phyloP scores from a whole-genome alignment of 2,113 vertebrate genomes.

The Sinocyclocheilus grahami region DNA sequence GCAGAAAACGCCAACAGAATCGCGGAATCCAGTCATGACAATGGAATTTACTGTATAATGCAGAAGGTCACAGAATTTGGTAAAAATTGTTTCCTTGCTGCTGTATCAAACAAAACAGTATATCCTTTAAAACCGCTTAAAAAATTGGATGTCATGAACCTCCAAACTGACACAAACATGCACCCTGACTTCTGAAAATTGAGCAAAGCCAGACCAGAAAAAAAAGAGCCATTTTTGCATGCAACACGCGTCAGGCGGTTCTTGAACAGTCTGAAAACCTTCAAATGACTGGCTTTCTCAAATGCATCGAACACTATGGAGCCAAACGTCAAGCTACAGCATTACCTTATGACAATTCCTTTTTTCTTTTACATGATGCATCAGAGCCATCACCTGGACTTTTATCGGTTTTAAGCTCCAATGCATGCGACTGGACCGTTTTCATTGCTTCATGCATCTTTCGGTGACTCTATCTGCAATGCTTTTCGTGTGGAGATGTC shows the following conservation, averaged over 20 bases:
- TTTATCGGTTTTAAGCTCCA: background rate
- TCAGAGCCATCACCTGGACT: background rate
- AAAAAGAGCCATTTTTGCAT: no score
- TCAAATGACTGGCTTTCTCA: no score
- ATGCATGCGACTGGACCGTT: background rate
- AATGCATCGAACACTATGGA: background rate
- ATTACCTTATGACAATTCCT: background rate
- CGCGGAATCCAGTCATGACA: no score
- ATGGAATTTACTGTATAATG: no score
- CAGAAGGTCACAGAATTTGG: no score
- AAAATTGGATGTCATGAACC: background rate
- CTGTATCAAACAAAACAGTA: background rate
- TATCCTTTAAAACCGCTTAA: background rate
- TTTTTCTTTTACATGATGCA: background rate
- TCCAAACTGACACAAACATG: background rate
- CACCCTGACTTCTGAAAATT: background rate
- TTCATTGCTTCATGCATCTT: background rate
- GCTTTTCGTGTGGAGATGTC: background rate
- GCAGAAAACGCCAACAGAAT: no score
- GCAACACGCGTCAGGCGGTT: no score
- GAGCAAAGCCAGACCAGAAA: no score
- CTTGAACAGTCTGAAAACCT: no score
- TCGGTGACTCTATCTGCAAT: background rate
- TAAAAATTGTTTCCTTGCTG: no score
- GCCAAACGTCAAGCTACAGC: background rate